These are phyloP conservation scores for Okapia johnstoni DNA, from an alignment of 2,113 vertebrate genomes.

Conservation along the genomic window DNA sequence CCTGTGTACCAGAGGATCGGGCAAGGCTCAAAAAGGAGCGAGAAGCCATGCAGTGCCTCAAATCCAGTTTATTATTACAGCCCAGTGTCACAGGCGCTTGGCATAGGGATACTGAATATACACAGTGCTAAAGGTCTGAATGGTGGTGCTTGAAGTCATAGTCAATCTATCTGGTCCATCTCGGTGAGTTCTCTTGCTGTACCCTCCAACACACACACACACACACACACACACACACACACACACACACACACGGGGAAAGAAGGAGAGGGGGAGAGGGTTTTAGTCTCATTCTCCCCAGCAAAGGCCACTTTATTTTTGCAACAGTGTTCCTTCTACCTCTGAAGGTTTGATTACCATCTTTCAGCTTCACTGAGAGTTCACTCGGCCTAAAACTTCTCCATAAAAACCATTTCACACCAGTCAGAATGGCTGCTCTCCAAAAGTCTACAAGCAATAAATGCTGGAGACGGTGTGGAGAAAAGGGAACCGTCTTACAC, in stretches of 20 bases:
- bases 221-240: not conserved
- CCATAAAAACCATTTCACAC: not conserved
- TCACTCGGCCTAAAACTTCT: not conserved
- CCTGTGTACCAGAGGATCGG: accelerated
- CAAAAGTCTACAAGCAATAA: no score
- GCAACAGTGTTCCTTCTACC: not conserved
- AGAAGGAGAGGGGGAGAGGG: not conserved
- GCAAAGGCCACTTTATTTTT: not conserved
- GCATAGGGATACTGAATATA: not conserved
- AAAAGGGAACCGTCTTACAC: no score
- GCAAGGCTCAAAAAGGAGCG: not conserved
- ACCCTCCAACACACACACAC: not conserved
- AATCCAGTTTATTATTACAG: not conserved
- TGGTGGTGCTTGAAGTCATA: not conserved
- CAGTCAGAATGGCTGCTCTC: no score
- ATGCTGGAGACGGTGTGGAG: no score
- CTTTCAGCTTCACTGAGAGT: not conserved
- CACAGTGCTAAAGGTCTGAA: not conserved
- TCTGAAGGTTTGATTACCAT: not conserved
- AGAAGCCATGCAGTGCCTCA: not conserved
- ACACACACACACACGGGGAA: no score
- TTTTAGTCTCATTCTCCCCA: not conserved
- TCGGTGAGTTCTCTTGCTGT: not conserved
- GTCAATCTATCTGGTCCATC: not conserved
- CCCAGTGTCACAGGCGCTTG: not conserved